Conservation (phyloP, 2,113 vertebrate genomes). For the Apteryx mantelli region DNA sequence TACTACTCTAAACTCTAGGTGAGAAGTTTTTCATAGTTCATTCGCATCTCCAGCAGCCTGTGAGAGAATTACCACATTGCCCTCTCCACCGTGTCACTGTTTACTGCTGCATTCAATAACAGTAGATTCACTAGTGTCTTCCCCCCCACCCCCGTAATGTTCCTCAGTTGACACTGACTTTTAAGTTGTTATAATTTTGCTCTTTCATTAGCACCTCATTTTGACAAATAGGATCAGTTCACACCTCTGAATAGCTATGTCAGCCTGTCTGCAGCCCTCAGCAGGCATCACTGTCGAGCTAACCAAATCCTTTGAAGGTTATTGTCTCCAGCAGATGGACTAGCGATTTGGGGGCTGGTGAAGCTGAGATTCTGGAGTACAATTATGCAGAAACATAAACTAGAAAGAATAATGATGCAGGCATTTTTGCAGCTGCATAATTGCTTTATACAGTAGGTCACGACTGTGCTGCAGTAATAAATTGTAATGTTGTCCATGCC, state of each 20-base stretch:
- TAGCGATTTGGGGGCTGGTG: not conserved
- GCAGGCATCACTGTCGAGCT: not conserved
- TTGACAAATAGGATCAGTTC: not conserved
- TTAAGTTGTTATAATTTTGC: not conserved
- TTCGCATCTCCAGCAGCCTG: not conserved
- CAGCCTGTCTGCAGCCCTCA: not conserved
- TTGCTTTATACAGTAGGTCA: conserved; percentile 4
- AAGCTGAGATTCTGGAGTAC: not conserved
- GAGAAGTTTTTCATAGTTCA: not conserved
- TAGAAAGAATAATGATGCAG: not conserved
- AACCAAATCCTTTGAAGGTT: not conserved
- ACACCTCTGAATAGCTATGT: not conserved
- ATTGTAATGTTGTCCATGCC: not conserved
- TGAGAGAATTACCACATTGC: not conserved
- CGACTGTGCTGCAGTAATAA: conserved; percentile 21
- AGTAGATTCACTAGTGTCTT: not conserved
- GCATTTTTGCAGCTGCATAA: not conserved
- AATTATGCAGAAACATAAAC: not conserved
- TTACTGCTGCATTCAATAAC: not conserved
- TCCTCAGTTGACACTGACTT: not conserved
- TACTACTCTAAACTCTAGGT: not conserved
- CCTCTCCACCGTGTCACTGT: not conserved
- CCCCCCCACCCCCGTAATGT: not conserved
- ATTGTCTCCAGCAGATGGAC: rapidly evolving
- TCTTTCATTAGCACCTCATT: conserved; percentile 16